Percentiles rank a stretch among this genome's conserved stretches.
phyloP scores from a whole-genome alignment of 2,888 invertebrate genomes.

The Pegoplata infirma region DNA sequence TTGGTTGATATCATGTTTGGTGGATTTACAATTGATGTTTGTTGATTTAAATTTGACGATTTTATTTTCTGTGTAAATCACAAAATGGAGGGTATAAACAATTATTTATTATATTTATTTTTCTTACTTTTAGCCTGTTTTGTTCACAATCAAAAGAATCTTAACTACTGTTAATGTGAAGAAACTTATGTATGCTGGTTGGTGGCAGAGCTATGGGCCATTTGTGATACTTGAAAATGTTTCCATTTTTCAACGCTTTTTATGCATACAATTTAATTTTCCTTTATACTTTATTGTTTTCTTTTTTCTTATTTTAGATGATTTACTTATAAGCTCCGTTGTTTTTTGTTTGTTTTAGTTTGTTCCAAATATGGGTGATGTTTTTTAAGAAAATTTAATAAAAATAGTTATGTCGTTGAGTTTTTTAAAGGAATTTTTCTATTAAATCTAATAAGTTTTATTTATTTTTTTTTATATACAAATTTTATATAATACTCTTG shows the following conservation, averaged over 20 bases:
- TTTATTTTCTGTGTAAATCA: too few species aligned
- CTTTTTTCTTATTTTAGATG: not conserved
- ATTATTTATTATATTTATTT: too few species aligned
- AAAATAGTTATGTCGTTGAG: not conserved
- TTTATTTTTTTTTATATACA: not conserved
- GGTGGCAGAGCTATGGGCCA: not conserved
- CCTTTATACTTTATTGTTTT: not conserved
- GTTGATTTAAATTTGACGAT: too few species aligned
- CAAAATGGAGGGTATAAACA: too few species aligned
- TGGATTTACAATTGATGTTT: too few species aligned
- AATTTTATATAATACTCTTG: too few species aligned
- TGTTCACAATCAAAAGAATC: too few species aligned
- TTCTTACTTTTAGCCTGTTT: too few species aligned
- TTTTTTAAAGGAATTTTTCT: not conserved
- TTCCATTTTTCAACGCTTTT: not conserved
- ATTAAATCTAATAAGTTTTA: not conserved
- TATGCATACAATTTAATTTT: conserved; percentile 7
- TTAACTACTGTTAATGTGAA: too few species aligned
- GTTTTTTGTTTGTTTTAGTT: not conserved
- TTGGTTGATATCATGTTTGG: too few species aligned
- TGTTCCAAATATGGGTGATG: not conserved
- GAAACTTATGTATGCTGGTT: not conserved
- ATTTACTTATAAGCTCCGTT: not conserved
- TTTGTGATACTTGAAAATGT: not conserved
- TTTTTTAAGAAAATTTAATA: not conserved